Evolutionary conservation across 2,797 vertebrate species (phyloP).

Genomic region (Chaetophractus vellerosus): DNA sequence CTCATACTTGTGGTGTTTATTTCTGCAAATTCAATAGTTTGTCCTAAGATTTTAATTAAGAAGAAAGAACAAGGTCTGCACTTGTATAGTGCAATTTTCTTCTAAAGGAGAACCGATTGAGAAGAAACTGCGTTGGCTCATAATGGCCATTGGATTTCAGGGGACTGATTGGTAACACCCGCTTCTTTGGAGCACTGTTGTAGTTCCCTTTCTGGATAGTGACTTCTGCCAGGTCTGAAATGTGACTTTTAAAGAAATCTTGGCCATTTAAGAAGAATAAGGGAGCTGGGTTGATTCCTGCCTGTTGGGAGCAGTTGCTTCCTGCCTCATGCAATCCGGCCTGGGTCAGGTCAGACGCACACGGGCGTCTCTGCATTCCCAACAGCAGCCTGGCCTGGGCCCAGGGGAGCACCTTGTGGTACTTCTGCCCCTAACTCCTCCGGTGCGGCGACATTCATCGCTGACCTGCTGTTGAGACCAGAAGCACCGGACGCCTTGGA

Average conservation of each 20-base stretch:
- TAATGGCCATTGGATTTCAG: constrained; percentile 53
- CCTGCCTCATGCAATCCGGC: constrained; percentile 76
- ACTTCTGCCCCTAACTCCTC: neutral
- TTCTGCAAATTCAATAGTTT: neutral
- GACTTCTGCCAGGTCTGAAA: constrained; percentile 76
- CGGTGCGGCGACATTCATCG: neutral
- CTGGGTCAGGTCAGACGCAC: constrained; percentile 80
- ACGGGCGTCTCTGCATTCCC: constrained; percentile 77
- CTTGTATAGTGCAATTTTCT: neutral
- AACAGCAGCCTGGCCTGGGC: constrained; percentile 62
- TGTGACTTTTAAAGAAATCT: constrained; percentile 80
- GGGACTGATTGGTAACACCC: constrained; percentile 53
- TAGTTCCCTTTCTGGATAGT: constrained; percentile 62
- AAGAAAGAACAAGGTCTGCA: neutral
- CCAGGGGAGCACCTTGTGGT: constrained; percentile 63
- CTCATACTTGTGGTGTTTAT: neutral
- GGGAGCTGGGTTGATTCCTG: constrained; percentile 79
- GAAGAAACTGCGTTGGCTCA: constrained; percentile 50
- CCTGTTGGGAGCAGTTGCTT: constrained; percentile 79
- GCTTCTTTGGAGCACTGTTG: neutral
- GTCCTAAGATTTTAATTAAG: neutral
- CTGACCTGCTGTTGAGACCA: neutral
- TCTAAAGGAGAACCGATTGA: constrained; percentile 52
- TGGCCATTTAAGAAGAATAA: constrained; percentile 68
- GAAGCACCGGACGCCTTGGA: neutral